Evolutionary conservation across 2,797 vertebrate genomes (phyloP).

Genomic region (Periophthalmus magnuspinnatus): DNA sequence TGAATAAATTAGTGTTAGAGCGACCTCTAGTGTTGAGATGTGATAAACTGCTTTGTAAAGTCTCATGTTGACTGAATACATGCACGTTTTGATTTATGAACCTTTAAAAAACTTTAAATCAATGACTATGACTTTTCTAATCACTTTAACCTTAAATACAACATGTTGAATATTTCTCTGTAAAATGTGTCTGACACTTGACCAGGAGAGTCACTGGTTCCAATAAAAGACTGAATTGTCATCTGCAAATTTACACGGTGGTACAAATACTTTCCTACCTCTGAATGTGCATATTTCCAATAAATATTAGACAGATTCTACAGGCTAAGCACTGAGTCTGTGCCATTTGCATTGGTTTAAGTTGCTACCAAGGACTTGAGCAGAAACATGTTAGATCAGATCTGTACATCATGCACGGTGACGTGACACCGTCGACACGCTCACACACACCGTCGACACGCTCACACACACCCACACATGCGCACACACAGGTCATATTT

Average conservation of each 20-base stretch:
- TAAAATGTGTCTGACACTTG: background rate
- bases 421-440: conserved; percentile 36
- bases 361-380: conserved; percentile 7
- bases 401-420: conserved; percentile 51
- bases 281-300: conserved; percentile 12
- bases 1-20: conserved; percentile 32
- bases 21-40: conserved; percentile 51
- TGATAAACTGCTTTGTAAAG: conserved; percentile 43
- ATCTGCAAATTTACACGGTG: background rate
- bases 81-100: conserved; percentile 28
- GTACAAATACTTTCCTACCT: background rate
- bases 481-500: conserved; percentile 60
- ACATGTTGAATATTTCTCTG: background rate
- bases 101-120: conserved; percentile 33
- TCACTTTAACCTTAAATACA: background rate
- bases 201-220: background rate
- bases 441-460: conserved; percentile 31
- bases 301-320: conserved; percentile 2
- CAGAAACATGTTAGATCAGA: conserved; percentile 38
- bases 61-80: conserved; percentile 18
- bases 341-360: conserved; percentile 29
- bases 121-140: background rate
- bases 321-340: conserved; percentile 17
- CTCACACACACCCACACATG: conserved; percentile 21
- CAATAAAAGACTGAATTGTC: background rate